These are phyloP conservation scores for Rhamnusium bicolor DNA, from an alignment of 2,888 invertebrate species.

Conservation along the genomic window DNA sequence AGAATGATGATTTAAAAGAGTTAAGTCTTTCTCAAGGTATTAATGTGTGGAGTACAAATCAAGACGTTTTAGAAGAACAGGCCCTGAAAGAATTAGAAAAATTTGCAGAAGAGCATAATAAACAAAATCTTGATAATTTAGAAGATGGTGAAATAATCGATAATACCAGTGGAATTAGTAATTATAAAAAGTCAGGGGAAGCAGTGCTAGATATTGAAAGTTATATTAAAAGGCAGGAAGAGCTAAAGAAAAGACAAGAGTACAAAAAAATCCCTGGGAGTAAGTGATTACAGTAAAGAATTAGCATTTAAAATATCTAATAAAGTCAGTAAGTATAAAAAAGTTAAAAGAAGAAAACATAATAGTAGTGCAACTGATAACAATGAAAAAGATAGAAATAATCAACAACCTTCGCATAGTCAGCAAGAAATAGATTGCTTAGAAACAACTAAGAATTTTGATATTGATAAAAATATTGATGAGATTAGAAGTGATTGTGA, in stretches of 20 bases:
- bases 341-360: conserved; percentile 29
- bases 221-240: conserved; percentile 65
- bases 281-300: conserved; percentile 53
- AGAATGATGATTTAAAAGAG: conserved; percentile 47
- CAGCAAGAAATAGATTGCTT: neutral
- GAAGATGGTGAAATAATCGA: conserved; percentile 62
- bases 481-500: conserved; percentile 17
- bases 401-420: neutral
- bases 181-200: conserved; percentile 9
- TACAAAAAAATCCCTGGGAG: conserved; percentile 51
- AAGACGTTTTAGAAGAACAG: conserved; percentile 66
- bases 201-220: conserved; percentile 59
- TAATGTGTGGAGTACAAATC: conserved; percentile 67
- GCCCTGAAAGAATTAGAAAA: conserved; percentile 67
- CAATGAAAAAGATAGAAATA: neutral
- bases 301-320: conserved; percentile 56
- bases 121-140: conserved; percentile 32
- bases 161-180: conserved; percentile 34
- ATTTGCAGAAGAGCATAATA: conserved; percentile 58
- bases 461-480: neutral
- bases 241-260: conserved; percentile 63
- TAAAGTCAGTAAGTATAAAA: conserved; percentile 38
- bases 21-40: conserved; percentile 59
- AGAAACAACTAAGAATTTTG: neutral
- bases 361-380: neutral